Conservation (phyloP, 2,888 invertebrate genomes). For the Micropterix aruncella region DNA sequence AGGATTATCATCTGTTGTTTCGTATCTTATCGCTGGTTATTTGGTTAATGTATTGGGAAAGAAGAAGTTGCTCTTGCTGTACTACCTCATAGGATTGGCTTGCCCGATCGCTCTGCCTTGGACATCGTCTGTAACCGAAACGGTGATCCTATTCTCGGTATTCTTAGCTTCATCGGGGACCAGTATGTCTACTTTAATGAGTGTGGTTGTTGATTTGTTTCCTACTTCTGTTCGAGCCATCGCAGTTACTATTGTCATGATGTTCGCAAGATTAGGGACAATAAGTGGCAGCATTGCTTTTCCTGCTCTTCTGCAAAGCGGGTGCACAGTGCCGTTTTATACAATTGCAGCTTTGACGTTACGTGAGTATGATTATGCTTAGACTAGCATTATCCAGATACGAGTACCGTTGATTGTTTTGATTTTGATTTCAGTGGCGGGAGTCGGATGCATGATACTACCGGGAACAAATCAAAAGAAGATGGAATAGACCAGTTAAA, state of each 20-base stretch:
- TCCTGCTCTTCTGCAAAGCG: constrained; percentile 49
- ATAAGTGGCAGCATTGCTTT: constrained; percentile 57
- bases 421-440: too few relatives aligned
- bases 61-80: constrained; percentile 20
- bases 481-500: too few relatives aligned
- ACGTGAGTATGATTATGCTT: too few relatives aligned
- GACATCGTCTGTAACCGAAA: constrained; percentile 34
- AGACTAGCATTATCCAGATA: too few relatives aligned
- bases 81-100: constrained; percentile 30
- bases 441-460: too few relatives aligned
- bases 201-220: constrained; percentile 48
- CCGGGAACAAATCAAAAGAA: too few relatives aligned
- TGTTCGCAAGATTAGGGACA: constrained; percentile 57
- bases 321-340: constrained; percentile 59
- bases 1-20: constrained; percentile 43
- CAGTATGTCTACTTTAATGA: constrained; percentile 41
- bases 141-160: constrained; percentile 38
- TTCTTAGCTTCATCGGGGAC: constrained; percentile 40
- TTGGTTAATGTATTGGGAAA: constrained; percentile 30
- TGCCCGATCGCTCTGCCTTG: constrained; percentile 40
- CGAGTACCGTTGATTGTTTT: too few relatives aligned
- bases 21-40: constrained; percentile 45
- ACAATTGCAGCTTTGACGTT: constrained; percentile 51
- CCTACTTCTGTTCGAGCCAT: constrained; percentile 55
- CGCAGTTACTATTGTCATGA: constrained; percentile 55